These are phyloP conservation scores for Cybosia mesomella DNA, from an alignment of 2,888 invertebrate genomes.

Conservation along the genomic window DNA sequence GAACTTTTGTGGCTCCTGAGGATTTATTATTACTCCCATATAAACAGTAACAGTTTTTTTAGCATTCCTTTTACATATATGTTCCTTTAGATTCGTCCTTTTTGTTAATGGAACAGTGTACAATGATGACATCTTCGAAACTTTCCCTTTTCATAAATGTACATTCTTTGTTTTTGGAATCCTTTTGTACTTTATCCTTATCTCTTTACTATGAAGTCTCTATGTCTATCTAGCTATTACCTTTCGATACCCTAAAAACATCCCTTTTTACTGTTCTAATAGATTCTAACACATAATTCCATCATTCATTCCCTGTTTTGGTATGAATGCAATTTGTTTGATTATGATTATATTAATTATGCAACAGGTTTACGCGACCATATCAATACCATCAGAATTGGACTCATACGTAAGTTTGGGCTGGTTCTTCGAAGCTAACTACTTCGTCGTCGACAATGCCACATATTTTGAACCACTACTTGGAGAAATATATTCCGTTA, in stretches of 20 bases:
- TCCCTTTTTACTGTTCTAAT: neutral
- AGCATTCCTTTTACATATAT: too few relatives aligned
- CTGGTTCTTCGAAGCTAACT: constrained; percentile 85
- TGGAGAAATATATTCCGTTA: constrained; percentile 72
- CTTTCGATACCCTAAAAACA: neutral
- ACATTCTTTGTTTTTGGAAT: too few relatives aligned
- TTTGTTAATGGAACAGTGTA: too few relatives aligned
- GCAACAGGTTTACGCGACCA: constrained; percentile 75
- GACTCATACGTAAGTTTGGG: constrained; percentile 75
- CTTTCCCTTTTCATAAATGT: too few relatives aligned
- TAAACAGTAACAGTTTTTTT: too few relatives aligned
- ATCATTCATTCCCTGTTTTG: neutral
- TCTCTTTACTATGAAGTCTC: too few relatives aligned
- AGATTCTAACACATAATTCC: neutral
- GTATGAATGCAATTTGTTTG: neutral
- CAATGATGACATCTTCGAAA: too few relatives aligned
- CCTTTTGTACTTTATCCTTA: too few relatives aligned
- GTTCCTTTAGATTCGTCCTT: too few relatives aligned
- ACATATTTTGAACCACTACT: constrained; percentile 77
- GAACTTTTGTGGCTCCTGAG: too few relatives aligned
- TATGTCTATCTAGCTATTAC: too few relatives aligned
- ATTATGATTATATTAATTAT: neutral
- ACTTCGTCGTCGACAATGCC: constrained; percentile 77
- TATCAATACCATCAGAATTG: constrained; percentile 76
- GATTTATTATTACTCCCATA: too few relatives aligned